A percentile compares a stretch with the other conserved stretches of the same genome.
Evolutionary conservation across 2,888 invertebrate genomes (phyloP).

Genomic region (Brenthis daphne): DNA sequence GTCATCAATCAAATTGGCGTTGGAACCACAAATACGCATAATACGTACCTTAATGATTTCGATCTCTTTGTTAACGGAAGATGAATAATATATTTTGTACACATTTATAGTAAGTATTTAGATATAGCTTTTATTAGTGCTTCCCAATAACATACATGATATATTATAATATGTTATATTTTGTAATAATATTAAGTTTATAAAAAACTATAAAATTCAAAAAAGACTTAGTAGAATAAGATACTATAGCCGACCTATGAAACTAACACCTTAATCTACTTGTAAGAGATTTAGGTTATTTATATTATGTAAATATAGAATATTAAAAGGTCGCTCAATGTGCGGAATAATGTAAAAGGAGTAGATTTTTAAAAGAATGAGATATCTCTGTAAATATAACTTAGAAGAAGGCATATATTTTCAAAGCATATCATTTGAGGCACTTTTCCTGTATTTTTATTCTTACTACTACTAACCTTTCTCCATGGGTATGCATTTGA

Average conservation of each 20-base stretch:
- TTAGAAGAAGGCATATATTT: conserved; percentile 13
- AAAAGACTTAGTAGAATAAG: too few relatives aligned
- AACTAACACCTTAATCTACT: too few relatives aligned
- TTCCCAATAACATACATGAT: neutral
- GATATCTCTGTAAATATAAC: conserved; percentile 20
- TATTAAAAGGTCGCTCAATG: neutral
- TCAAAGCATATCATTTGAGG: neutral
- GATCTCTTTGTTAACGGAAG: neutral
- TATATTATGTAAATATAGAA: too few relatives aligned
- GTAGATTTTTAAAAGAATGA: conserved; percentile 2
- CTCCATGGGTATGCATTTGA: neutral
- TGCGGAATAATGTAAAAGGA: neutral
- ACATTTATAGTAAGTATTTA: conserved; percentile 9
- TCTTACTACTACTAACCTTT: neutral
- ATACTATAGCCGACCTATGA: too few relatives aligned
- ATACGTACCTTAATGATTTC: conserved; percentile 1
- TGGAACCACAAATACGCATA: neutral
- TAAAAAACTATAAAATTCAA: too few relatives aligned
- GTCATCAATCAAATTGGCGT: too few relatives aligned
- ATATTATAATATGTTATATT: too few relatives aligned
- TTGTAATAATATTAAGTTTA: too few relatives aligned
- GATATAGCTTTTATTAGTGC: conserved; percentile 9
- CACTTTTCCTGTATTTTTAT: neutral
- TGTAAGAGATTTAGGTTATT: too few relatives aligned
- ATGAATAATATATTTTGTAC: conserved; percentile 14